A percentile compares a stretch with the other conserved stretches of the same genome.
Evolutionary conservation across 2,113 vertebrate species (phyloP).

Genomic region (Thinocorus orbignyianus): DNA sequence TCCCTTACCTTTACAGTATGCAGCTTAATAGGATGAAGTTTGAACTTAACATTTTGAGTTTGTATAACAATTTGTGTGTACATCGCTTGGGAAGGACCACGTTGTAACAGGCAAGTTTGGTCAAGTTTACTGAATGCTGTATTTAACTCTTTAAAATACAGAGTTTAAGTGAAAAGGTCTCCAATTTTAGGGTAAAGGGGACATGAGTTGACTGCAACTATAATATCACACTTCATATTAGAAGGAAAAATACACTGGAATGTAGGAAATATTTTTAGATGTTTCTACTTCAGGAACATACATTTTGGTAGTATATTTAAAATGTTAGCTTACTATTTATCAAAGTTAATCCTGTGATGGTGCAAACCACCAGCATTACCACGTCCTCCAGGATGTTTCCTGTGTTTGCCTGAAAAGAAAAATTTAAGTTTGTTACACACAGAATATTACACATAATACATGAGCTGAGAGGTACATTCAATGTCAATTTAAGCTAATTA

Average conservation of each 20-base stretch:
- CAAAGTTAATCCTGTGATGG: conserved; percentile 94
- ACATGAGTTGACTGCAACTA: rapidly evolving
- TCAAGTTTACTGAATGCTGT: neutral
- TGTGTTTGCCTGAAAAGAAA: conserved; percentile 84
- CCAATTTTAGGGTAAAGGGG: neutral
- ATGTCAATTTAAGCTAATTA: rapidly evolving
- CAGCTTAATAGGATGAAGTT: neutral
- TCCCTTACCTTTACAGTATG: rapidly evolving
- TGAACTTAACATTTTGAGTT: neutral
- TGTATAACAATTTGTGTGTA: neutral
- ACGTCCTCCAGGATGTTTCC: conserved; percentile 92
- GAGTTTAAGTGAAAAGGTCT: neutral
- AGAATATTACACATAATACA: rapidly evolving
- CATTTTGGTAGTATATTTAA: neutral
- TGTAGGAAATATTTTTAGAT: neutral
- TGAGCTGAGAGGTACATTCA: rapidly evolving
- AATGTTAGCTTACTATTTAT: conserved; percentile 87
- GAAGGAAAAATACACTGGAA: rapidly evolving
- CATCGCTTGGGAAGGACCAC: rapidly evolving
- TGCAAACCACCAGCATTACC: conserved; percentile 94
- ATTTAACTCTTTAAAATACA: rapidly evolving
- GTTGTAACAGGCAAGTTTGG: rapidly evolving
- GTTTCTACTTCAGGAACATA: neutral
- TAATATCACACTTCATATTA: neutral
- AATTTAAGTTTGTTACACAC: neutral